A percentile compares a stretch with the other conserved stretches of the same genome.
Evolutionary conservation across 2,888 invertebrate species (phyloP).

Genomic region (Lapara coniferarum): DNA sequence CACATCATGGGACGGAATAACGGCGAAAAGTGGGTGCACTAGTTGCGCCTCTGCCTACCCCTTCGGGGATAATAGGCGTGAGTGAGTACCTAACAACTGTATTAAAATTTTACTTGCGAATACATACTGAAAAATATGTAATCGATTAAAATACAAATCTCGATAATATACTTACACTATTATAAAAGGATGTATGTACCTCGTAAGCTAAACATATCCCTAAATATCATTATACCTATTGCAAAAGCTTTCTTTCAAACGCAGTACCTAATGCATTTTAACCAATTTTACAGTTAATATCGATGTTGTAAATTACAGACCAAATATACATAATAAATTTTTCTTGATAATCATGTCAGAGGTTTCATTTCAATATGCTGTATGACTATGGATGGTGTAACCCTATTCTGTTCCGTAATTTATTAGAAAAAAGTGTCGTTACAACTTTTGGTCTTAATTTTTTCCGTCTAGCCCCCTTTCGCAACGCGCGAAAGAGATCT

Average conservation of each 20-base stretch:
- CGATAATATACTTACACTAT: not conserved
- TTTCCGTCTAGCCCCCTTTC: no score
- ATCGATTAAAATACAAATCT: not conserved
- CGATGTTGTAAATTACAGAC: constrained; percentile 48
- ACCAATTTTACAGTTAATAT: constrained; percentile 20
- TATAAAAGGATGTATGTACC: not conserved
- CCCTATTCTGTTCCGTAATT: no score
- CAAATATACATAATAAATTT: constrained; percentile 56
- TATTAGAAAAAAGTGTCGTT: no score
- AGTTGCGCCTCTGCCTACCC: no score
- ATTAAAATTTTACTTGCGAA: no score
- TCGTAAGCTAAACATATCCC: constrained; percentile 6
- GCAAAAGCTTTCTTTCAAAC: not conserved
- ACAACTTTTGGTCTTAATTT: no score
- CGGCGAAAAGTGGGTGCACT: no score
- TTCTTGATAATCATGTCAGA: constrained; percentile 39
- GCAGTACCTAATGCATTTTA: constrained; percentile 6
- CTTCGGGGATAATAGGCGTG: no score
- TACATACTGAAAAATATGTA: not conserved
- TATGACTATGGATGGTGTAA: no score
- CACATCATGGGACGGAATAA: no score
- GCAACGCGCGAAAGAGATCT: no score
- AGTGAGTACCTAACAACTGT: no score
- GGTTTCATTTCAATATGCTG: constrained; percentile 30
- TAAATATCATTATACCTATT: not conserved